Percentiles rank a stretch among this genome's conserved stretches.
Conservation (phyloP, 2,113 vertebrate genomes). For the Todiramphus chloris region DNA sequence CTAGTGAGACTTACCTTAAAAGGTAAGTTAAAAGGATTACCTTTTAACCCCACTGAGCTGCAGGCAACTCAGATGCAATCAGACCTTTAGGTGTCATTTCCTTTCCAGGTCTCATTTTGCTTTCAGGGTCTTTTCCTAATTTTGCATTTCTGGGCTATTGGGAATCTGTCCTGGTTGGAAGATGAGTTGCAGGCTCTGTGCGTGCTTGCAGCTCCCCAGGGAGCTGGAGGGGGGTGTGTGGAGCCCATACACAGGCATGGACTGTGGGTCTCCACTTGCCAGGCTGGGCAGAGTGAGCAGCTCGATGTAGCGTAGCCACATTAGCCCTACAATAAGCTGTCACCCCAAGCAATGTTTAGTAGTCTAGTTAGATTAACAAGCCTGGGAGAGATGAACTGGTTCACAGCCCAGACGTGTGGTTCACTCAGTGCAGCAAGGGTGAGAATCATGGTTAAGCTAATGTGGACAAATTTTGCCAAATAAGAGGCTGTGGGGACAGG, state of each 20-base stretch:
- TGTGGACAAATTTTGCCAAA: background rate
- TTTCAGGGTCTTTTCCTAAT: background rate
- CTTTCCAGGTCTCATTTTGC: background rate
- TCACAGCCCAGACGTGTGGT: accelerated
- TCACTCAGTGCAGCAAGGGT: background rate
- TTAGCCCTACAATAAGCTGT: background rate
- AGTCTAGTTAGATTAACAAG: background rate
- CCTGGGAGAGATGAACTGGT: accelerated
- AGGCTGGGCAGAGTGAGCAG: accelerated
- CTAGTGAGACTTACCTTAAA: accelerated
- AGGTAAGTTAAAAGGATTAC: background rate
- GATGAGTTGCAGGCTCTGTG: background rate
- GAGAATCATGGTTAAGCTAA: accelerated
- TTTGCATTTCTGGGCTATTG: background rate
- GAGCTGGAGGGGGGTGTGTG: background rate
- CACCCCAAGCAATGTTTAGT: background rate
- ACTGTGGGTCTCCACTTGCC: background rate
- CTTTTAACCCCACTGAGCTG: background rate
- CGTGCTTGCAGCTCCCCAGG: background rate
- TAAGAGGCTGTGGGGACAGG: background rate
- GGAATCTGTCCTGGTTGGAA: background rate
- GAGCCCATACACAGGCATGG: accelerated
- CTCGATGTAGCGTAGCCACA: background rate
- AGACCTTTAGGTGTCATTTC: background rate
- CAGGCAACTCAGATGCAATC: background rate